Evolutionary conservation across 2,888 invertebrate genomes (phyloP).

Genomic region (Helicoverpa assulta): DNA sequence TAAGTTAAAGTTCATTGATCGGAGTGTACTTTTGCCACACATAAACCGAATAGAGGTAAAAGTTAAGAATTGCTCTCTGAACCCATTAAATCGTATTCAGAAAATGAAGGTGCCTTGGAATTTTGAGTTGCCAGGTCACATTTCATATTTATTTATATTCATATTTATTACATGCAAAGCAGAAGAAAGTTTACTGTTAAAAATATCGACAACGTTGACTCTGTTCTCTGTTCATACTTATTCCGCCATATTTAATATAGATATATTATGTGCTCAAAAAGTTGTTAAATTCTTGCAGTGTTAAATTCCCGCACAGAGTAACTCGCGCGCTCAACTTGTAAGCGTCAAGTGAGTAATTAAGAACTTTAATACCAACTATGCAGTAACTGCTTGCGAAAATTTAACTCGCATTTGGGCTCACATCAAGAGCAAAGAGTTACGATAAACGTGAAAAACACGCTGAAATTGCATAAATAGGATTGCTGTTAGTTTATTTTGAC

Average conservation of each 20-base stretch:
- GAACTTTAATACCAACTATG: slow-evolving; percentile 26
- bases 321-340: slow-evolving; percentile 20
- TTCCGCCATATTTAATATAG: background rate
- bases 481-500: no score
- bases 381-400: slow-evolving; percentile 3
- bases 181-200: no score
- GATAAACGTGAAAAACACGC: no score
- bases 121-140: no score
- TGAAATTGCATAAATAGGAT: no score
- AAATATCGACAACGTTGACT: background rate
- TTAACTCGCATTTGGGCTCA: background rate
- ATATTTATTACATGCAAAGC: no score
- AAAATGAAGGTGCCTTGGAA: no score
- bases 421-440: slow-evolving; percentile 2
- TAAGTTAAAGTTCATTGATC: slow-evolving; percentile 3
- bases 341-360: slow-evolving; percentile 25
- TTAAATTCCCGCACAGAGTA: slow-evolving; percentile 14
- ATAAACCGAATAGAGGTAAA: background rate
- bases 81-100: no score
- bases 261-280: slow-evolving; percentile 12
- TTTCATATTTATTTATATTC: no score
- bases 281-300: slow-evolving; percentile 3
- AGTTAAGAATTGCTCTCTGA: no score
- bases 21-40: background rate
- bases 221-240: no score